Percentiles rank a stretch among this genome's conserved stretches.
Evolutionary conservation across 2,888 invertebrate species (phyloP).

Genomic region (Falcaria lacertinaria): DNA sequence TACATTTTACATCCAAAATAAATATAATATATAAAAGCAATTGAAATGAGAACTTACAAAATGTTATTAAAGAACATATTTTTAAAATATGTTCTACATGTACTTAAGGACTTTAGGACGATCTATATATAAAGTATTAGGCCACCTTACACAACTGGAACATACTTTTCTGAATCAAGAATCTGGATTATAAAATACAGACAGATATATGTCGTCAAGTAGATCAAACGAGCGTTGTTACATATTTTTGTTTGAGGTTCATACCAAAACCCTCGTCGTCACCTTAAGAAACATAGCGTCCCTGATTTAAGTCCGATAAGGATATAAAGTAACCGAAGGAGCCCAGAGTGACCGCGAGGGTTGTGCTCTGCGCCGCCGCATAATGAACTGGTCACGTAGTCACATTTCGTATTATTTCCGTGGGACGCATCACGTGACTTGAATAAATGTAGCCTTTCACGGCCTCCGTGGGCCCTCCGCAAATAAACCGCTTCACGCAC

Average conservation of each 20-base stretch:
- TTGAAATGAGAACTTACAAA: background rate
- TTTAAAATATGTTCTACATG: no score
- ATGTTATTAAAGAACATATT: no score
- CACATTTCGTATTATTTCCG: slow-evolving; percentile 80
- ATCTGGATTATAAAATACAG: no score
- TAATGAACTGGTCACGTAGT: slow-evolving; percentile 79
- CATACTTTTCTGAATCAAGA: no score
- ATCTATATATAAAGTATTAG: no score
- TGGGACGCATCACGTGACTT: slow-evolving; percentile 76
- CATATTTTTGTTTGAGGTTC: no score
- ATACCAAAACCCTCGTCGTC: no score
- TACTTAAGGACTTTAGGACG: no score
- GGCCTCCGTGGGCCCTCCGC: slow-evolving; percentile 69
- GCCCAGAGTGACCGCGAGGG: slow-evolving; percentile 50
- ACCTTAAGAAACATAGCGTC: background rate
- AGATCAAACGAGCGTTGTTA: no score
- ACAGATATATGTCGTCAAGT: no score
- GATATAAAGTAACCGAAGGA: slow-evolving; percentile 28
- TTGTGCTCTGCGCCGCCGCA: slow-evolving; percentile 61
- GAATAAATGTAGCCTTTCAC: slow-evolving; percentile 65
- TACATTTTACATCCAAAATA: background rate
- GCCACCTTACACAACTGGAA: no score
- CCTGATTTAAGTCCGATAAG: slow-evolving; percentile 3
- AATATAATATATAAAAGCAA: background rate
- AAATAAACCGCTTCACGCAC: slow-evolving; percentile 79